Evolutionary conservation across 2,797 vertebrate species (phyloP).

Genomic region (Anableps anableps): DNA sequence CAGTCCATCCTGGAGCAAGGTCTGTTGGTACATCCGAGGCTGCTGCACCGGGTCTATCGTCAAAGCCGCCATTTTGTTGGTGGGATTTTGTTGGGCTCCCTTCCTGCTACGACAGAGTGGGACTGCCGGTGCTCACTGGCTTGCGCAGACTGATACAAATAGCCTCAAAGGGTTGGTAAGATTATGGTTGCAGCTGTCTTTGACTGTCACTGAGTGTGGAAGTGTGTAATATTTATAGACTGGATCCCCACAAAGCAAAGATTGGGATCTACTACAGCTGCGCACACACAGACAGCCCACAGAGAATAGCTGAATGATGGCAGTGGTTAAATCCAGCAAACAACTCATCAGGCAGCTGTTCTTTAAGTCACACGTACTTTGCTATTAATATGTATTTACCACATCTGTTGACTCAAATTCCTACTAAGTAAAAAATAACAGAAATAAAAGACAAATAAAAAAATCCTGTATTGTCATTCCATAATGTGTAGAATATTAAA

Average conservation of each 20-base stretch:
- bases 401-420: background rate
- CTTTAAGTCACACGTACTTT: too few species aligned
- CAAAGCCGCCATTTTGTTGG: slow-evolving; percentile 86
- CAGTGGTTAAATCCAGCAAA: slow-evolving; percentile 34
- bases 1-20: slow-evolving; percentile 94
- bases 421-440: background rate
- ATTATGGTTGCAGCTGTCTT: slow-evolving; percentile 82
- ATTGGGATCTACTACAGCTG: slow-evolving; percentile 52
- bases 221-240: slow-evolving; percentile 87
- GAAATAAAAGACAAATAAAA: background rate
- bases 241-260: slow-evolving; percentile 72
- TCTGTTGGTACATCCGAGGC: slow-evolving; percentile 96
- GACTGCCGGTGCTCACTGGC: slow-evolving; percentile 57
- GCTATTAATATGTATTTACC: background rate
- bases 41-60: slow-evolving; percentile 89
- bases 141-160: slow-evolving; percentile 41
- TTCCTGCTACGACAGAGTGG: slow-evolving; percentile 45
- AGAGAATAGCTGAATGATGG: slow-evolving; percentile 82
- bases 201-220: slow-evolving; percentile 67
- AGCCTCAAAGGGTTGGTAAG: slow-evolving; percentile 46
- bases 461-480: too few species aligned
- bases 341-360: slow-evolving; percentile 25
- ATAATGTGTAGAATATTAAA: background rate
- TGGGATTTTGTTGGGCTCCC: slow-evolving; percentile 44
- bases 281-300: slow-evolving; percentile 52